These are phyloP conservation scores for Caenorhabditis japonica DNA, from an alignment of 2,888 invertebrate species.

Conservation along the genomic window DNA sequence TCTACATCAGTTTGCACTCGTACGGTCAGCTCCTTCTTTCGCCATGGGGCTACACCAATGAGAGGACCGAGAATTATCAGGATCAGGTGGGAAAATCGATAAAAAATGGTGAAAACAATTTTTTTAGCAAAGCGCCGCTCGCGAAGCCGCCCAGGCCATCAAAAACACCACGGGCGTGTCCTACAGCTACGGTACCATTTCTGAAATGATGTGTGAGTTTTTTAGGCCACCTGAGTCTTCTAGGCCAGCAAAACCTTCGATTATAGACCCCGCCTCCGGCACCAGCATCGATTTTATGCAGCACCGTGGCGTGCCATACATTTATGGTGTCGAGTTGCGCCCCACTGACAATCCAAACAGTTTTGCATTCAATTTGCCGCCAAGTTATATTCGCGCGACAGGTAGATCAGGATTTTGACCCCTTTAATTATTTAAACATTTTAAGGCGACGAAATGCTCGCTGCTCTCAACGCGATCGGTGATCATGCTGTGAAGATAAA, in stretches of 20 bases:
- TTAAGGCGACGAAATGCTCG: constrained; percentile 69
- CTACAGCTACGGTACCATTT: constrained; percentile 74
- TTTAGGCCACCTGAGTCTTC: too few relatives aligned
- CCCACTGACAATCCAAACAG: constrained; percentile 65
- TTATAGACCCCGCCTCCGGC: constrained; percentile 75
- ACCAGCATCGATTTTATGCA: constrained; percentile 76
- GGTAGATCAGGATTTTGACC: constrained; percentile 46
- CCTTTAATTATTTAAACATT: constrained; percentile 2
- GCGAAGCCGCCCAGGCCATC: constrained; percentile 72
- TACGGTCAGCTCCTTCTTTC: constrained; percentile 74
- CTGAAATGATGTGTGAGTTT: constrained; percentile 74
- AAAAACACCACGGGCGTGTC: constrained; percentile 67
- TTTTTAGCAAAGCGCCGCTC: constrained; percentile 68
- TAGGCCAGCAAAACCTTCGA: too few relatives aligned
- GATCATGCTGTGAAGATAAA: constrained; percentile 62
- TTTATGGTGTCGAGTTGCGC: constrained; percentile 72
- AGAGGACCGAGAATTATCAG: constrained; percentile 65
- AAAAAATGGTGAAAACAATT: not conserved
- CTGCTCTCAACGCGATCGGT: constrained; percentile 61
- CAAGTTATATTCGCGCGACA: constrained; percentile 67
- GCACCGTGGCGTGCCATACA: constrained; percentile 72
- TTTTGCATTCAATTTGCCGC: constrained; percentile 69
- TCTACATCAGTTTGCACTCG: constrained; percentile 74
- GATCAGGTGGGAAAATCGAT: constrained; percentile 60
- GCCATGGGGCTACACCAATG: constrained; percentile 76